phyloP scores from a whole-genome alignment of 2,888 invertebrate species.

The Epiperipatus broadwayi region DNA sequence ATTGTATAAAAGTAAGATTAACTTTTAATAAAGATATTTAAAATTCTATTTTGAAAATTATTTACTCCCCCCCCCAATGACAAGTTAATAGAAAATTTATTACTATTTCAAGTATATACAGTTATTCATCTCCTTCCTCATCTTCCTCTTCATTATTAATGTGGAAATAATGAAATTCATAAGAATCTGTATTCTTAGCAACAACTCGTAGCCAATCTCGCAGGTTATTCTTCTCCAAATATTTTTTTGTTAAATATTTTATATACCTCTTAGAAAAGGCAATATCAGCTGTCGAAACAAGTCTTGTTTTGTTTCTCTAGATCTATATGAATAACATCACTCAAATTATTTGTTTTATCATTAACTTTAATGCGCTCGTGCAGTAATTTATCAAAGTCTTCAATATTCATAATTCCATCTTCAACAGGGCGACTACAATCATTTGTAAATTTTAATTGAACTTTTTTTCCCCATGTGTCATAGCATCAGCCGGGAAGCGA shows the following conservation, averaged over 20 bases:
- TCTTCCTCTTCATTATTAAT: no score
- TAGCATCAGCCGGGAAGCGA: no score
- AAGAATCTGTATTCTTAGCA: constrained; percentile 83
- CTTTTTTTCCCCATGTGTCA: no score
- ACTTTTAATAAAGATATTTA: no score
- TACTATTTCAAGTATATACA: no score
- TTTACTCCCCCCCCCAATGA: no score
- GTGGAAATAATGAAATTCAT: constrained; percentile 99
- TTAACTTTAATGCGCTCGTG: constrained; percentile 82
- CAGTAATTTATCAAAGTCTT: no score
- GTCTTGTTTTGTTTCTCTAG: constrained; percentile 80
- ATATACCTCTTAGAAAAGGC: constrained; percentile 66
- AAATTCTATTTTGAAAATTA: no score
- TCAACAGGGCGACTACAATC: constrained; percentile 99
- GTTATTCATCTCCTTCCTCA: no score
- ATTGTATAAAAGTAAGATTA: no score
- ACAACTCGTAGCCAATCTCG: constrained; percentile 98
- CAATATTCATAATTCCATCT: constrained; percentile 94
- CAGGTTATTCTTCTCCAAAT: constrained; percentile 96
- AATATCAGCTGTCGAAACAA: constrained; percentile 68
- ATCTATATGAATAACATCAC: constrained; percentile 68
- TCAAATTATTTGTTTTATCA: constrained; percentile 89
- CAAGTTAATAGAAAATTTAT: no score
- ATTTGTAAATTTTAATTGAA: constrained; percentile 68
- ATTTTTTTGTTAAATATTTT: constrained; percentile 98